Base-by-base conservation (phyloP, 1,140 invertebrate genomes). In the Cherax destructor region DNA sequence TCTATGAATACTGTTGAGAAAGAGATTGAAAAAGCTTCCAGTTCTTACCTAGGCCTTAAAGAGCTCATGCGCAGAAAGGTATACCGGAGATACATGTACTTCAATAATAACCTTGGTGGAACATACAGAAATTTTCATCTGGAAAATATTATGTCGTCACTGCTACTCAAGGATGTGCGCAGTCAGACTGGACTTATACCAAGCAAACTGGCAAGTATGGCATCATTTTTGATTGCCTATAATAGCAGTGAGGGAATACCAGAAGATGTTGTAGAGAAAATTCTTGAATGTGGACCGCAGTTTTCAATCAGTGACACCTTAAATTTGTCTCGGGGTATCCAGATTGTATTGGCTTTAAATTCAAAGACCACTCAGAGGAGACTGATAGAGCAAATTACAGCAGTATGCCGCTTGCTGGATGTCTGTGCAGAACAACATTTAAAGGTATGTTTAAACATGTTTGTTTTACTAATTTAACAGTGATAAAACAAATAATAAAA, bases 161-260 rank as follows among this genome's bases (percentile, higher is more conserved):
- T 94, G 84, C 93, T 95, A 56, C 92, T 95, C 81, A 91, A 93
- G 6, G 93, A 94, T 78, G 93, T 95, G 1, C 90, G 93, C 79
- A 94, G 94, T 50, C 89, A 93, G n/a, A 92, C 94, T 0, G 93
- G 93, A 6, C 49, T 94, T 16, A 91, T 94, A 76, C 95, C 95
- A 5, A 80, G 91, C 0, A 94, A 95, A 84, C 94, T 95, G 83
- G 93, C 94, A 5, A 93, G 93, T 21, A 85, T 94, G 91, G 94
- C 95, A 18, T 86, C 94, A 6, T 96, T 96, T 93, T 93, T 95
- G 3, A 87, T 96, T 10, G 94, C 94, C n/a, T 95, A 95, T 93
- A 94, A 86, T 52, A 86, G 49, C 11, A 91, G 92, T 16, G 41
- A 86, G 56, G 88, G 89, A n/a, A 88, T 93, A 81, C 85, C 89